Conservation (phyloP, 2,113 vertebrate species). For the Python bivittatus region DNA sequence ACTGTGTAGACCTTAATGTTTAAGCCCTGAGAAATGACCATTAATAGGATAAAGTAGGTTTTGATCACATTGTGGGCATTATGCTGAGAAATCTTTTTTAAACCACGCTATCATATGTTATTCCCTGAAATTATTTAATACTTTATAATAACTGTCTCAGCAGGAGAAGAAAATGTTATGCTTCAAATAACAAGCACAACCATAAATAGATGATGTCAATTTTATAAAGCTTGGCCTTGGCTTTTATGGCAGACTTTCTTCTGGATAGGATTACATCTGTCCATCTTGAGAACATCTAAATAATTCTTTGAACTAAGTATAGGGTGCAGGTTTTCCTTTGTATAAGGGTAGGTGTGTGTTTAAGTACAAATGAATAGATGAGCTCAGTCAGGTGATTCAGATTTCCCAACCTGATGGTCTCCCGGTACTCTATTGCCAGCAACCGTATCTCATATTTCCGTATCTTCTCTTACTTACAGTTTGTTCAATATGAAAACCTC, state of each 20-base stretch:
- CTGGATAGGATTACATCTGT: neutral
- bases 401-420: neutral
- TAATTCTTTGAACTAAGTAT: neutral
- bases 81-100: neutral
- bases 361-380: neutral
- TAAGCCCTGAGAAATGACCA: neutral
- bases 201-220: constrained; percentile 20
- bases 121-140: constrained; percentile 6
- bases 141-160: neutral
- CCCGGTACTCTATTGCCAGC: neutral
- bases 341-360: neutral
- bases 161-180: neutral
- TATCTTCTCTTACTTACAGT: neutral
- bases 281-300: neutral
- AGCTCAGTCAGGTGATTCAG: neutral
- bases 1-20: neutral
- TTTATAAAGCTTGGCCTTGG: neutral
- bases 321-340: neutral
- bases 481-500: neutral
- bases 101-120: neutral
- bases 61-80: neutral
- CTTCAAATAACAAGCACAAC: neutral
- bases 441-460: neutral
- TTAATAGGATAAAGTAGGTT: neutral
- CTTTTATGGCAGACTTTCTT: neutral